Percentiles rank a stretch among this genome's conserved stretches.
Evolutionary conservation across 2,113 vertebrate species (phyloP).

Genomic region (Austrofundulus limnaeus): DNA sequence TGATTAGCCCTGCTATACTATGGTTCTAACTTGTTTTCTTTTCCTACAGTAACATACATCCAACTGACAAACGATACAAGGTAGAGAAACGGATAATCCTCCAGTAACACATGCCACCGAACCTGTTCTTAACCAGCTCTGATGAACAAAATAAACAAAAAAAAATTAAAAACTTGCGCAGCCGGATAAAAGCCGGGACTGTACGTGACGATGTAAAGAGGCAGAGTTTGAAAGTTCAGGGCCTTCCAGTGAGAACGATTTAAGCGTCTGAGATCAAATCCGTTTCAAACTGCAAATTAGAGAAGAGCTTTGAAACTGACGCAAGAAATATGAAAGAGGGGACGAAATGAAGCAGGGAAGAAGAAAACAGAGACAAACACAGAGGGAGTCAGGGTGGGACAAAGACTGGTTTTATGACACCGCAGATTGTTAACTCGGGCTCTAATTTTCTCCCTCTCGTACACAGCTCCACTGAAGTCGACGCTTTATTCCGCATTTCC

Average conservation of each 20-base stretch:
- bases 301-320: neutral
- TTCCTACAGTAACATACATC: neutral
- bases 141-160: slow-evolving; percentile 56
- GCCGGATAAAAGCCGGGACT: slow-evolving; percentile 10
- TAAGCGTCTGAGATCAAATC: slow-evolving; percentile 27
- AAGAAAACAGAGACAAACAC: slow-evolving; percentile 21
- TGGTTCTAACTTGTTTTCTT: too few species aligned
- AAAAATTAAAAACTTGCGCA: slow-evolving; percentile 47
- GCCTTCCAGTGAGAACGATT: slow-evolving; percentile 29
- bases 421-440: slow-evolving; percentile 49
- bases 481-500: slow-evolving; percentile 58
- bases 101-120: slow-evolving; percentile 44
- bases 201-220: neutral
- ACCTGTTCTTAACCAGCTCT: slow-evolving; percentile 51
- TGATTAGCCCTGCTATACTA: too few species aligned
- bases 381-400: slow-evolving; percentile 47
- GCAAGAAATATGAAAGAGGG: slow-evolving; percentile 15
- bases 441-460: slow-evolving; percentile 52
- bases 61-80: slow-evolving; percentile 40
- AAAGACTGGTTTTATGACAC: slow-evolving; percentile 55
- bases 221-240: neutral
- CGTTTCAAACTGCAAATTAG: slow-evolving; percentile 34
- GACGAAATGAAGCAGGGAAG: slow-evolving; percentile 2
- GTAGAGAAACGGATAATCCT: slow-evolving; percentile 62
- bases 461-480: slow-evolving; percentile 29